Evolutionary conservation across 2,797 vertebrate species (phyloP).

Genomic region (Taenioides sp.): DNA sequence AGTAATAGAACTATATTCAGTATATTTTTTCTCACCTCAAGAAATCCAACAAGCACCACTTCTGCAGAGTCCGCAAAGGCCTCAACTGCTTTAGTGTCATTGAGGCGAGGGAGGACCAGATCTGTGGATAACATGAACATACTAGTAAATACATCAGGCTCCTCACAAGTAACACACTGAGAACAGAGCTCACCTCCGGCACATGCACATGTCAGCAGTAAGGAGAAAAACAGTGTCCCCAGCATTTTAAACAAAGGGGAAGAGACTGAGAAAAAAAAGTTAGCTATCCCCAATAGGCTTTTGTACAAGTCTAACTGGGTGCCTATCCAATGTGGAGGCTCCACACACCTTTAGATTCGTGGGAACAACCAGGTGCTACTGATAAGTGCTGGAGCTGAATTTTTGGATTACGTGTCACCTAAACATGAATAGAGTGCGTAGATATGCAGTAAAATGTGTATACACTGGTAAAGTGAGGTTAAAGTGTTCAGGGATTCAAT

Average conservation of each 20-base stretch:
- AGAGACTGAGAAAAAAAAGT: background rate
- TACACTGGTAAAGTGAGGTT: background rate
- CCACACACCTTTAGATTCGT: slow-evolving; percentile 56
- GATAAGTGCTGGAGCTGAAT: slow-evolving; percentile 45
- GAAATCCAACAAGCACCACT: slow-evolving; percentile 78
- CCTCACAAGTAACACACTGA: background rate
- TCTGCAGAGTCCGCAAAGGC: slow-evolving; percentile 76
- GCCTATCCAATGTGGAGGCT: slow-evolving; percentile 18
- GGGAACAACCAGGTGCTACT: slow-evolving; percentile 78
- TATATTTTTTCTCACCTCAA: slow-evolving; percentile 71
- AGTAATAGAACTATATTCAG: slow-evolving; percentile 3
- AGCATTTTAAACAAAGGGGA: slow-evolving; percentile 49
- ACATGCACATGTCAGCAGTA: slow-evolving; percentile 52
- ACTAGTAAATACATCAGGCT: background rate
- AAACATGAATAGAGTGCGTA: slow-evolving; percentile 19
- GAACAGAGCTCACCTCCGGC: slow-evolving; percentile 56
- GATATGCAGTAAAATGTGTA: background rate
- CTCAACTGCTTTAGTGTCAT: slow-evolving; percentile 62
- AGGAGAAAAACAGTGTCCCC: slow-evolving; percentile 41
- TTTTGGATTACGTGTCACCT: slow-evolving; percentile 70
- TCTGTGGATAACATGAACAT: slow-evolving; percentile 47
- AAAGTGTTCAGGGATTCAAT: background rate
- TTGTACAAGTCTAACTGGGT: slow-evolving; percentile 26
- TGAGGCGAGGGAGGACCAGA: slow-evolving; percentile 52
- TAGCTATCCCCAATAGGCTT: slow-evolving; percentile 8